Evolutionary conservation across 1,140 invertebrate genomes (phyloP).

Genomic region (Drosophila carrolli): DNA sequence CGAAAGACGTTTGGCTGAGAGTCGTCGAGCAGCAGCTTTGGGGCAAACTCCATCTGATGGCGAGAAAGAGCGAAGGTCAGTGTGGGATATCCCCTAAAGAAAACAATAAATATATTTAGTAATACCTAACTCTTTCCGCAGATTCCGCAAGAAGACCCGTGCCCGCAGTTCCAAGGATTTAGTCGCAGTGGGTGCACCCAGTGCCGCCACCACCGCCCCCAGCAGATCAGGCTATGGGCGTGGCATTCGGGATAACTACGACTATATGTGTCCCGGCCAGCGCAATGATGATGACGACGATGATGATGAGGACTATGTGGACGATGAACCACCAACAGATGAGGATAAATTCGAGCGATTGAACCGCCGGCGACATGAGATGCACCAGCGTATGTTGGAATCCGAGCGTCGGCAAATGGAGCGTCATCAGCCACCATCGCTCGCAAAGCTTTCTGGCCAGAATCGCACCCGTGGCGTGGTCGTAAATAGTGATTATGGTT

Average conservation of each 20-base stretch:
- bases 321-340: slow-evolving; percentile 76
- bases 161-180: slow-evolving; percentile 74
- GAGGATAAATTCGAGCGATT: slow-evolving; percentile 82
- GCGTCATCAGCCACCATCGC: slow-evolving; percentile 50
- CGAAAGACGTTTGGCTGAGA: slow-evolving; percentile 85
- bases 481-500: slow-evolving; percentile 73
- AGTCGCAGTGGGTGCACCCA: slow-evolving; percentile 29
- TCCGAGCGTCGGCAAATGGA: slow-evolving; percentile 69
- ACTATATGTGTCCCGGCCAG: slow-evolving; percentile 65
- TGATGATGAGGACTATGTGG: slow-evolving; percentile 79
- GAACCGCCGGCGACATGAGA: slow-evolving; percentile 77
- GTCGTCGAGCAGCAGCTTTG: slow-evolving; percentile 72
- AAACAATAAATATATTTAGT: background rate
- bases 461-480: slow-evolving; percentile 59
- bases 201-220: slow-evolving; percentile 1
- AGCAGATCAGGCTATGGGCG: slow-evolving; percentile 41
- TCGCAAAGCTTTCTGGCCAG: slow-evolving; percentile 62
- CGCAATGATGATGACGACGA: slow-evolving; percentile 63
- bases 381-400: slow-evolving; percentile 83
- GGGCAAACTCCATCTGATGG: slow-evolving; percentile 84
- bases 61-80: slow-evolving; percentile 80
- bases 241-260: slow-evolving; percentile 70
- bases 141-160: slow-evolving; percentile 80
- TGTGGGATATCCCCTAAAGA: background rate
- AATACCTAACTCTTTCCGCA: background rate